These are phyloP conservation scores for Drosophila macrospina DNA, from an alignment of 2,888 invertebrate genomes.

Conservation along the genomic window DNA sequence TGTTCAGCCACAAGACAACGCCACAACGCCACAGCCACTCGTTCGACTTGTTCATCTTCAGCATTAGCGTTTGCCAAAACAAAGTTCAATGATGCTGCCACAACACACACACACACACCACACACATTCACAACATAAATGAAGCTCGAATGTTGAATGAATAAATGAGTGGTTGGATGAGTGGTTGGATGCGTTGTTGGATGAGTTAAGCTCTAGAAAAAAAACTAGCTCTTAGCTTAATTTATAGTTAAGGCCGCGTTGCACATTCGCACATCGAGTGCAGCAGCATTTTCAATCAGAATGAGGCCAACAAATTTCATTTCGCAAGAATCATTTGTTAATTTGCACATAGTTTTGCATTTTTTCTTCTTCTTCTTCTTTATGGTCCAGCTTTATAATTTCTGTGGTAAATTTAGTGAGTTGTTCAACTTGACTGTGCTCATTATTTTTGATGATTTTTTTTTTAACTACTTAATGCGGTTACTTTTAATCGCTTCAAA, in stretches of 20 bases:
- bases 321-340: slow-evolving; percentile 63
- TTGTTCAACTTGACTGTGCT: slow-evolving; percentile 21
- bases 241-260: slow-evolving; percentile 33
- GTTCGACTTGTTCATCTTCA: slow-evolving; percentile 44
- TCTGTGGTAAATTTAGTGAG: slow-evolving; percentile 3
- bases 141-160: slow-evolving; percentile 16
- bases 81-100: slow-evolving; percentile 69
- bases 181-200: slow-evolving; percentile 39
- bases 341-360: slow-evolving; percentile 30
- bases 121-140: slow-evolving; percentile 14
- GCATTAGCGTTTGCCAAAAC: slow-evolving; percentile 59
- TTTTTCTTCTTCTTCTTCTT: slow-evolving; percentile 15
- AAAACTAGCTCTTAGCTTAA: slow-evolving; percentile 19
- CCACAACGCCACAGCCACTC: slow-evolving; percentile 21
- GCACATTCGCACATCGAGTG: slow-evolving; percentile 62
- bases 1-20: slow-evolving; percentile 7
- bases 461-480: slow-evolving; percentile 28
- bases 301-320: slow-evolving; percentile 53
- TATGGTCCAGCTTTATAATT: slow-evolving; percentile 11
- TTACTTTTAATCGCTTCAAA: slow-evolving; percentile 23
- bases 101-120: slow-evolving; percentile 20
- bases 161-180: slow-evolving; percentile 43
- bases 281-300: slow-evolving; percentile 40
- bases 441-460: slow-evolving; percentile 51
- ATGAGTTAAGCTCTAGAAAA: slow-evolving; percentile 29